Conservation (phyloP, 2,113 vertebrate genomes). For the Gavia stellata region DNA sequence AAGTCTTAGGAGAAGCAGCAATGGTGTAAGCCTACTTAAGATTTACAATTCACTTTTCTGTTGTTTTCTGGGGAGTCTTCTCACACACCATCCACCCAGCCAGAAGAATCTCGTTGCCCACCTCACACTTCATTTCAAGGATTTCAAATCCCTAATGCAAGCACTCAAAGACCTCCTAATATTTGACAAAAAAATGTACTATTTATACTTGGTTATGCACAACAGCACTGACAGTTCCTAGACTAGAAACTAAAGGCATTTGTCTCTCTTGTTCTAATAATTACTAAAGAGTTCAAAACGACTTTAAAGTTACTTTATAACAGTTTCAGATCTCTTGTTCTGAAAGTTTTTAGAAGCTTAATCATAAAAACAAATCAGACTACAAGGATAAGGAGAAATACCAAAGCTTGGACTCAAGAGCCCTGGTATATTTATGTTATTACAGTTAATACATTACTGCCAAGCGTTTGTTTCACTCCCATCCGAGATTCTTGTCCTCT, state of each 20-base stretch:
- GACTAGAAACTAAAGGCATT: neutral
- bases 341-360: neutral
- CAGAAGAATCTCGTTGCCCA: neutral
- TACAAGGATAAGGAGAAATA: neutral
- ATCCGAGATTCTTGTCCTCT: neutral
- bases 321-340: neutral
- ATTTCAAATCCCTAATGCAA: neutral
- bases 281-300: neutral
- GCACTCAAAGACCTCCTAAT: neutral
- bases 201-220: neutral
- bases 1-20: neutral
- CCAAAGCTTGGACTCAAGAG: neutral
- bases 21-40: neutral
- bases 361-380: neutral
- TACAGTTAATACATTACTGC: neutral
- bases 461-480: neutral
- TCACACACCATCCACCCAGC: accelerated
- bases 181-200: neutral
- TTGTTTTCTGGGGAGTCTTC: neutral
- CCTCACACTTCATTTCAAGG: neutral
- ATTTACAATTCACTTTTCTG: neutral
- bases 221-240: neutral
- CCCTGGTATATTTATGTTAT: neutral
- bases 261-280: neutral
- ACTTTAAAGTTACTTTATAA: neutral